Base-by-base conservation (phyloP, 1,140 invertebrate species). In the Proctacanthus coquilletti region DNA sequence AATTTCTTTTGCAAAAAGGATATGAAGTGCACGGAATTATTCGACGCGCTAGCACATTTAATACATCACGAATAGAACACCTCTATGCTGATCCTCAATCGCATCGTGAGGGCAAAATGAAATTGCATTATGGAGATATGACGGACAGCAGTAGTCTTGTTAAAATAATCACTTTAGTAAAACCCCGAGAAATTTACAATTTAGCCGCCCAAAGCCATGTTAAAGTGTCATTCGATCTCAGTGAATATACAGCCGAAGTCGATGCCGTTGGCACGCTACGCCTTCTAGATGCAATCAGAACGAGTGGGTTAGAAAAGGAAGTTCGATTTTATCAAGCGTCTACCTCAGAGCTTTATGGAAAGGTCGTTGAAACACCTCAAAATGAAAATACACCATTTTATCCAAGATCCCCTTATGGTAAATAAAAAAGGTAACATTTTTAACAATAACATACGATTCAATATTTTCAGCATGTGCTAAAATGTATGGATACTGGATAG, bases 151-250 rank as follows among this genome's bases (percentile, higher is more conserved):
- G 89, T 44, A 95, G 91, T 61, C 68, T 99, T 44, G 87, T 97
- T 18, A 96, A 96, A 68, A 82, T 98, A 33, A 95, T 99, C 33
- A 75, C 70, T 36, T 68, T 74, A 52, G 74, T 88, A 4, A 74
- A 81, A 51, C 96, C 96, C 0, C 76, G 76, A 35, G 96, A 99
- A 67, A 86, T 99, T 44, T 99, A 99, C 56, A 98, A 99, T 71
- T 69, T 99, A 35, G 96, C 91, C n/a, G 96, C 96, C 2, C 95
- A 99, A 62, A 97, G 92, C 53, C 96, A 99, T 65, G 96, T 99
- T 5, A 98, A 98, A 70, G 93, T 98, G 44, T 73, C 68, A 0
- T 99, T 99, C 61, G 94, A 99, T 56, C 65, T 99, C 43, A 93
- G 89, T 49, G 95, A 99, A 65, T 99, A 99, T 51, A 99, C 96